Evolutionary conservation across 2,888 invertebrate genomes (phyloP).

Genomic region (Mycalesis mineus): DNA sequence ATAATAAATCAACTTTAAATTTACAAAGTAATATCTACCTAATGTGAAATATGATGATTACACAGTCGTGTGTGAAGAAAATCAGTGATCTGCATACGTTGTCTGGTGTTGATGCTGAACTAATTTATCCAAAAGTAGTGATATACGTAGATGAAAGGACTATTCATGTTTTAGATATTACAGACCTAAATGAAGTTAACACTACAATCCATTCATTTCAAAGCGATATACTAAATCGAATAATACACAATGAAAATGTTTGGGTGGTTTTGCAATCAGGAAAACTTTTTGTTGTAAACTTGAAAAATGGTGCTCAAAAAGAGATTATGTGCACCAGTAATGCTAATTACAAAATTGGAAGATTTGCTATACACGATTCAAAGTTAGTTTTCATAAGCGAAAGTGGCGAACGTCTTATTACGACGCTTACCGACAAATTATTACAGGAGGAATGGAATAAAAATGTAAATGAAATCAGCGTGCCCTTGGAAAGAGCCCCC

Average conservation of each 20-base stretch:
- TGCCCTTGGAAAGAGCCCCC: conserved; percentile 43
- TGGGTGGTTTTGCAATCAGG: conserved; percentile 56
- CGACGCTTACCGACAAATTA: conserved; percentile 39
- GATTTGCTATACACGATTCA: conserved; percentile 36
- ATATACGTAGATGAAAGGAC: conserved; percentile 39
- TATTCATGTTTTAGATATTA: conserved; percentile 31
- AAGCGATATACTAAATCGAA: conserved; percentile 44
- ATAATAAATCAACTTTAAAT: no score
- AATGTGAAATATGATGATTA: conserved; percentile 17
- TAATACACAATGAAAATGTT: conserved; percentile 45
- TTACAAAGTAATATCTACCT: neutral
- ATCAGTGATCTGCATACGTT: conserved; percentile 27
- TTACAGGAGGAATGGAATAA: conserved; percentile 40
- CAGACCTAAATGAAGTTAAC: conserved; percentile 26
- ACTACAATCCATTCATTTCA: conserved; percentile 37
- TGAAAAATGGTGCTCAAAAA: conserved; percentile 38
- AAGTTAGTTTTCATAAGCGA: conserved; percentile 52
- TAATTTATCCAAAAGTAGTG: conserved; percentile 54
- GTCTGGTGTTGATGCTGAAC: conserved; percentile 38
- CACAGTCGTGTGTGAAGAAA: conserved; percentile 31
- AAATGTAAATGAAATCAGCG: conserved; percentile 36
- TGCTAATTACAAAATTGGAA: conserved; percentile 48
- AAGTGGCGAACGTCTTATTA: conserved; percentile 51
- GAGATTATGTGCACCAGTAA: conserved; percentile 40
- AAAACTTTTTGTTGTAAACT: conserved; percentile 47